Base-by-base conservation (phyloP, 2,888 invertebrate species). In the Artemia sinica region DNA sequence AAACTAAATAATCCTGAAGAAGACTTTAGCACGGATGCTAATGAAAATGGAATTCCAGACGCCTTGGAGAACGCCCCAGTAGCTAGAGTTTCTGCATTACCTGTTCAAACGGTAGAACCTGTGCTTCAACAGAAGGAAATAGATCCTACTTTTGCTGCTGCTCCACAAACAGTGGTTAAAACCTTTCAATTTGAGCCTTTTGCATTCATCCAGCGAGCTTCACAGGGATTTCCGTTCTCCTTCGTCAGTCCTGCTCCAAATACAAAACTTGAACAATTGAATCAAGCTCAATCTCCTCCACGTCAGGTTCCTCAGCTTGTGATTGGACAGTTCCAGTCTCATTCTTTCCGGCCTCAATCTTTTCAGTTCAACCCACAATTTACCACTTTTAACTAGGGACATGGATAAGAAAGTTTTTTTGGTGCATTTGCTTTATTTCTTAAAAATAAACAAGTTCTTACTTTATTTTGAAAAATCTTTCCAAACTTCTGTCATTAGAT, bases 31-130 rank as follows among this genome's bases (percentile, higher is more conserved):
- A 70, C 68, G 7, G 70, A 70, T 49, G 70, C 68, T 28, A 68
- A 70, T n/a, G 68, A 70, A 18, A 68, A 70, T 66, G 70, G 70
- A 13, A 65, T 50, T 6, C 70, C 70, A 28, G 70, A 70, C 63
- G n/a, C 66, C 14, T 14, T 66, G 10, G 41, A 66, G 8, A 28
- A 28, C 28, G 50, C 66, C 50, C 49, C 68, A 13, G 28, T 28
- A 28, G 67, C 67, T 14, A 41, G 48, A 50, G 50, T 50, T 10
- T 49, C 52, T 28, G 28, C 65, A 41, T 50, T 49, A 52, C 68
- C 48, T 8, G 49, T 51, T n/a, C n/a, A 50, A 69, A 63, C 14
- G 4, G 41, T 10, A 14, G 58, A n/a, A 8, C 58, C 58, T 8
- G 0, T 58, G 14, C 58, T 18, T n/a, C 14, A 1, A 28, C 1